These are phyloP conservation scores for Gastracanthus pulcherrimus DNA, from an alignment of 2,888 invertebrate species.

Conservation along the genomic window DNA sequence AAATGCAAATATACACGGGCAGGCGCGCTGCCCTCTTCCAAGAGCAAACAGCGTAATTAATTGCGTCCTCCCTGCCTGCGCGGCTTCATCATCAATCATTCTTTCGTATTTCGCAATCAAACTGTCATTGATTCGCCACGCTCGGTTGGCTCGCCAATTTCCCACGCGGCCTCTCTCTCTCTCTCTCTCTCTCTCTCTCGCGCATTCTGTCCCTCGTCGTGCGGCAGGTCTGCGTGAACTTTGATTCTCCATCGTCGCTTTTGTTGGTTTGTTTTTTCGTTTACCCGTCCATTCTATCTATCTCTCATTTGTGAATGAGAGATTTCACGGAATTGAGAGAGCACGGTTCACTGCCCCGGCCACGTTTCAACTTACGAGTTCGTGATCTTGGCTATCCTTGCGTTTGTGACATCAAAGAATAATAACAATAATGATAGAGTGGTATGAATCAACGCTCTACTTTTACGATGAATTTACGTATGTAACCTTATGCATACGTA, in stretches of 20 bases:
- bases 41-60: conserved; percentile 45
- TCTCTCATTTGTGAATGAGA: no score
- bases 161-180: not conserved
- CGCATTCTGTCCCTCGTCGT: not conserved
- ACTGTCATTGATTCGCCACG: conserved; percentile 42
- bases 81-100: conserved; percentile 41
- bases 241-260: not conserved
- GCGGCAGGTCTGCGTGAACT: not conserved
- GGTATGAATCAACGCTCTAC: no score
- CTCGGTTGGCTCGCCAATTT: conserved; percentile 31
- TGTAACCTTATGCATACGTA: no score
- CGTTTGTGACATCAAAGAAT: no score
- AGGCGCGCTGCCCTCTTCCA: not conserved
- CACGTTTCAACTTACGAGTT: no score
- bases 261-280: no score
- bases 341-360: no score
- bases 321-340: no score
- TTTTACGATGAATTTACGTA: no score
- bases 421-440: no score
- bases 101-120: conserved; percentile 35
- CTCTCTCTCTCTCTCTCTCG: not conserved
- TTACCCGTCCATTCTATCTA: no score
- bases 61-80: not conserved
- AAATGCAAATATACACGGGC: not conserved
- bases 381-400: no score